These are phyloP conservation scores for Lethocerus indicus DNA, from an alignment of 1,140 invertebrate species.

Conservation along the genomic window DNA sequence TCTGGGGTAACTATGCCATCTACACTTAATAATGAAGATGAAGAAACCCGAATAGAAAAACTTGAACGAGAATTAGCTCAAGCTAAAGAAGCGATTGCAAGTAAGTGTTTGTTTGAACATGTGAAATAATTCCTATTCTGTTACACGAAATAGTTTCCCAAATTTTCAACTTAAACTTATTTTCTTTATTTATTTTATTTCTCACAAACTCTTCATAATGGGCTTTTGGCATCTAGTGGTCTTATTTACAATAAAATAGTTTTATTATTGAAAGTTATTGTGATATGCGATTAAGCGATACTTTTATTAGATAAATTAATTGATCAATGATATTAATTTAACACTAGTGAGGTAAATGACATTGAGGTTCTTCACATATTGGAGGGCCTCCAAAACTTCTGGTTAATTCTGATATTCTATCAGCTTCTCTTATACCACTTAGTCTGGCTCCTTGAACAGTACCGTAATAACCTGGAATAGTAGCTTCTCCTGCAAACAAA, in stretches of 20 bases:
- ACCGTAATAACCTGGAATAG: conserved; percentile 50
- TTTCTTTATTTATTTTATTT: too few species aligned
- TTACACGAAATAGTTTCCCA: too few species aligned
- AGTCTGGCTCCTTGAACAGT: conserved; percentile 67
- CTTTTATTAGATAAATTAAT: too few species aligned
- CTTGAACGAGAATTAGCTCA: conserved; percentile 28
- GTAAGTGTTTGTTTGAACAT: too few species aligned
- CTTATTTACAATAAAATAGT: too few species aligned
- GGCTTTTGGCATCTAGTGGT: too few species aligned
- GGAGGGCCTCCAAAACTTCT: conserved; percentile 9
- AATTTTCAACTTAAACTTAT: too few species aligned
- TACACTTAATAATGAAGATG: conserved; percentile 24
- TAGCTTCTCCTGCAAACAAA: conserved; percentile 79
- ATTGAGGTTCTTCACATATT: too few species aligned
- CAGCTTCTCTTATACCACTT: conserved; percentile 64
- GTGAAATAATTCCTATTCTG: too few species aligned
- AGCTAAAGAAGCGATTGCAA: conserved; percentile 36
- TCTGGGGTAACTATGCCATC: conserved; percentile 14
- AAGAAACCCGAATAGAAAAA: conserved; percentile 20
- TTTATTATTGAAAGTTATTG: too few species aligned
- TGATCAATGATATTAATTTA: background rate
- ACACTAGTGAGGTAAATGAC: background rate
- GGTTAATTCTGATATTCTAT: conserved; percentile 36
- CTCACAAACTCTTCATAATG: too few species aligned
- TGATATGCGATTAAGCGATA: too few species aligned